A percentile compares a stretch with the other conserved stretches of the same genome.
phyloP scores from a whole-genome alignment of 2,888 invertebrate genomes.

The Tiliacea citrago region DNA sequence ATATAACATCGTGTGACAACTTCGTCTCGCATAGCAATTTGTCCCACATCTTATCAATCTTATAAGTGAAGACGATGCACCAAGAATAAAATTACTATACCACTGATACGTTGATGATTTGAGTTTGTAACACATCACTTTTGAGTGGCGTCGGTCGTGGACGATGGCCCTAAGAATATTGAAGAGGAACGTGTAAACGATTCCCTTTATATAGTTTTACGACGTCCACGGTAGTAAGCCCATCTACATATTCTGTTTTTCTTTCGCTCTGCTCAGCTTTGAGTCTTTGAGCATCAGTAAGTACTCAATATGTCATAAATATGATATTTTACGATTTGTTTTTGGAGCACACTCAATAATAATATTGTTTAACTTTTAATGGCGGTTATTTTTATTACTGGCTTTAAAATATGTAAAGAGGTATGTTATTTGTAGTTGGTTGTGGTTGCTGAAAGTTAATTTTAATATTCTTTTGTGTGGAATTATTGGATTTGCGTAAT shows the following conservation, averaged over 20 bases:
- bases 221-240: conserved; percentile 1
- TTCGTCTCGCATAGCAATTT: too few relatives aligned
- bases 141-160: neutral
- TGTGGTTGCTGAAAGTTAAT: neutral
- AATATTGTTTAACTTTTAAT: conserved; percentile 45
- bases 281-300: conserved; percentile 8
- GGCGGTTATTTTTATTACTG: conserved; percentile 25
- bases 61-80: too few relatives aligned
- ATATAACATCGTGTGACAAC: too few relatives aligned
- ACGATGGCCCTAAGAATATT: neutral
- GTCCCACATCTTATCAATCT: too few relatives aligned
- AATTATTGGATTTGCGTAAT: neutral
- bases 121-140: neutral
- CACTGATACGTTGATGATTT: neutral
- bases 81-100: too few relatives aligned
- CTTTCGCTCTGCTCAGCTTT: conserved; percentile 19
- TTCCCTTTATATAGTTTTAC: conserved; percentile 8
- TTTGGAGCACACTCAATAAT: conserved; percentile 35
- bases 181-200: neutral
- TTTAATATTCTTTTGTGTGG: neutral
- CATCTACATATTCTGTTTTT: conserved; percentile 20
- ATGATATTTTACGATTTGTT: conserved; percentile 31
- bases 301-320: conserved; percentile 40
- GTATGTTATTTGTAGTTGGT: neutral
- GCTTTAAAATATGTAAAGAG: conserved; percentile 12